These are phyloP conservation scores for Charaxes varanes DNA, from an alignment of 1,140 invertebrate genomes.

Conservation along the genomic window DNA sequence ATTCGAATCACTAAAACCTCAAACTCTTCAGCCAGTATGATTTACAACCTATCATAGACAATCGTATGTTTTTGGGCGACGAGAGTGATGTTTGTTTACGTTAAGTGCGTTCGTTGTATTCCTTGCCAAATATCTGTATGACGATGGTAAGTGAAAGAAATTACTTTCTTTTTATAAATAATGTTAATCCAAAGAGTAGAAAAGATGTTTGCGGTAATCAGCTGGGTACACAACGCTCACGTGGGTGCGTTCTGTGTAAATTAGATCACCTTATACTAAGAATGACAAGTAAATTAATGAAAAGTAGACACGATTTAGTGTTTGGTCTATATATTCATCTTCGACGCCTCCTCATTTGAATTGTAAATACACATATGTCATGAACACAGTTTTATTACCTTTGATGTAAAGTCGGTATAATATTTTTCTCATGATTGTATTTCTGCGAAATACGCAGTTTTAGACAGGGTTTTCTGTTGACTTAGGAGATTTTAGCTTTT, in stretches of 20 bases:
- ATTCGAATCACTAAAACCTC: background rate
- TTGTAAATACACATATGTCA: slow-evolving; percentile 17
- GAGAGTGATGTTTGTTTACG: slow-evolving; percentile 13
- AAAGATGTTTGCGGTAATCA: slow-evolving; percentile 6
- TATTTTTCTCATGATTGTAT: background rate
- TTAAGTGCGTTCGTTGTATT: slow-evolving; percentile 7
- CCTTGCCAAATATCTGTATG: slow-evolving; percentile 4
- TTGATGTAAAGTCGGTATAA: slow-evolving; percentile 2
- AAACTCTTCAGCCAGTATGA: slow-evolving; percentile 1
- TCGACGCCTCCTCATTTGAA: slow-evolving; percentile 15
- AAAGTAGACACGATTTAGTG: slow-evolving; percentile 9
- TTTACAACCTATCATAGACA: slow-evolving; percentile 4
- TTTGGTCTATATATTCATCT: slow-evolving; percentile 5
- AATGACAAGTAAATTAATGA: slow-evolving; percentile 16
- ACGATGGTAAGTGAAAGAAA: slow-evolving; percentile 12
- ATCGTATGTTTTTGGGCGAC: slow-evolving; percentile 8
- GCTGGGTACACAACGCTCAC: slow-evolving; percentile 13
- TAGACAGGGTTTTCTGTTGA: too few relatives aligned
- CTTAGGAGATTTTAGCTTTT: too few relatives aligned
- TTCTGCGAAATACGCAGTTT: too few relatives aligned
- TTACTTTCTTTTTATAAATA: too few relatives aligned
- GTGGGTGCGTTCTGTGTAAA: slow-evolving; percentile 18
- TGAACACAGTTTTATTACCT: slow-evolving; percentile 9
- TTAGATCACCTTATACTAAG: slow-evolving; percentile 15
- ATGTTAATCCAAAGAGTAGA: too few relatives aligned